Percentiles rank a stretch among this genome's conserved stretches.
phyloP scores from a whole-genome alignment of 2,113 vertebrate genomes.

The Gavia stellata region DNA sequence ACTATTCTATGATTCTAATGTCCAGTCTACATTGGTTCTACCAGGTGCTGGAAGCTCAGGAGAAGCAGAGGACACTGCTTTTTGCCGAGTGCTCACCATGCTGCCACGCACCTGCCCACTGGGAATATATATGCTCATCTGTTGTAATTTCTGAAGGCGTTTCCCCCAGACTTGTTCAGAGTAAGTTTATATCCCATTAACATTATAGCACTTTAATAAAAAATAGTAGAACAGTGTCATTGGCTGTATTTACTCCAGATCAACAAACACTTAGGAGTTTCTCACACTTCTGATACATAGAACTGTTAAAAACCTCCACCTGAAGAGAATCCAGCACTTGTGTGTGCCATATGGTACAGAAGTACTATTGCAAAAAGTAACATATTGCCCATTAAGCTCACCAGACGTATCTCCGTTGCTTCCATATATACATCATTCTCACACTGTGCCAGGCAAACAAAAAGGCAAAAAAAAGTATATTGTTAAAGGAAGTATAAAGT shows the following conservation, averaged over 20 bases:
- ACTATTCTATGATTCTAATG: not conserved
- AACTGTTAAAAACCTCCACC: not conserved
- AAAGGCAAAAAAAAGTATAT: not conserved
- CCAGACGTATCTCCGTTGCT: not conserved
- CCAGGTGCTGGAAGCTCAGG: not conserved
- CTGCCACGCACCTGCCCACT: fast-evolving
- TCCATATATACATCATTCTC: not conserved
- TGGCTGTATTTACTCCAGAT: not conserved
- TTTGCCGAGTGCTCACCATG: not conserved
- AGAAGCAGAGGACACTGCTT: not conserved
- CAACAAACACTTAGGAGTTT: not conserved
- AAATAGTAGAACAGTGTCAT: not conserved
- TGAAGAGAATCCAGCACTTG: not conserved
- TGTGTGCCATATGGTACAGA: not conserved
- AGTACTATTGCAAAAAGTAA: not conserved
- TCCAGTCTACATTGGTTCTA: not conserved
- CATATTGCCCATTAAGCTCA: conserved; percentile 2
- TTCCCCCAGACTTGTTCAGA: not conserved
- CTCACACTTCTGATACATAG: not conserved
- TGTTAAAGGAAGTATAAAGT: not conserved
- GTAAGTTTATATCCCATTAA: not conserved
- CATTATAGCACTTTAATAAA: not conserved
- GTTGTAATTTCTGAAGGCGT: not conserved
- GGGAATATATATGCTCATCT: not conserved
- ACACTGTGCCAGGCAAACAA: not conserved